These are phyloP conservation scores for Sylvilagus floridanus DNA, from an alignment of 2,797 vertebrate genomes.

Conservation along the genomic window DNA sequence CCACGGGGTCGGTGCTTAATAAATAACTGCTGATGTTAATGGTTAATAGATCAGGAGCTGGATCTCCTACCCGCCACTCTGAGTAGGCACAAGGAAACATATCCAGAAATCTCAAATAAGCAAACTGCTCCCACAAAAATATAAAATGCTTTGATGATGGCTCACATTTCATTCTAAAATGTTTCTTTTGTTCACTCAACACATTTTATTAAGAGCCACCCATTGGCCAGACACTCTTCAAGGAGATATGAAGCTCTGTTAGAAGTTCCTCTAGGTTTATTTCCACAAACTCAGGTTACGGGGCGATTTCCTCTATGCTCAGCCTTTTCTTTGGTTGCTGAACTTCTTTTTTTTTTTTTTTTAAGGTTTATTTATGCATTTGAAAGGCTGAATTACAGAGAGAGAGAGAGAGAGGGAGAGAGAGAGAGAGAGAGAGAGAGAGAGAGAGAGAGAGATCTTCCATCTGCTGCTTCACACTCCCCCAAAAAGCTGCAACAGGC, in stretches of 20 bases:
- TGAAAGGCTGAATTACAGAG: no score
- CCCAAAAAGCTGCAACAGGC: no score
- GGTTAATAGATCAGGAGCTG: not conserved
- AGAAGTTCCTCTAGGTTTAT: not conserved
- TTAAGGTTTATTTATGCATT: no score
- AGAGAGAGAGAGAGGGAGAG: no score
- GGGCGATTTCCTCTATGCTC: not conserved
- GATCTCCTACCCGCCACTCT: not conserved
- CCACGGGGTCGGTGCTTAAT: not conserved
- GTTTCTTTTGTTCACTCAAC: constrained; percentile 22
- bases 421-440: no score
- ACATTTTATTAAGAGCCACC: not conserved
- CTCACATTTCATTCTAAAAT: not conserved
- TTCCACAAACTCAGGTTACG: not conserved
- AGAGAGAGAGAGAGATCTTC: no score
- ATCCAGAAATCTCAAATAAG: not conserved
- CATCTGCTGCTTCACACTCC: no score
- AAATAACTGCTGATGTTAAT: not conserved
- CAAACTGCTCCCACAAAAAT: not conserved
- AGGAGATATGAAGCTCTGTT: not conserved
- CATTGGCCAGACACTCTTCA: not conserved
- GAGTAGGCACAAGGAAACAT: not conserved
- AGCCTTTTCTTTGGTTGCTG: not conserved
- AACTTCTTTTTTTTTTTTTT: not conserved
- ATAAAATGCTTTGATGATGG: not conserved